Conservation (phyloP, 2,113 vertebrate species). For the Elanoides forficatus region DNA sequence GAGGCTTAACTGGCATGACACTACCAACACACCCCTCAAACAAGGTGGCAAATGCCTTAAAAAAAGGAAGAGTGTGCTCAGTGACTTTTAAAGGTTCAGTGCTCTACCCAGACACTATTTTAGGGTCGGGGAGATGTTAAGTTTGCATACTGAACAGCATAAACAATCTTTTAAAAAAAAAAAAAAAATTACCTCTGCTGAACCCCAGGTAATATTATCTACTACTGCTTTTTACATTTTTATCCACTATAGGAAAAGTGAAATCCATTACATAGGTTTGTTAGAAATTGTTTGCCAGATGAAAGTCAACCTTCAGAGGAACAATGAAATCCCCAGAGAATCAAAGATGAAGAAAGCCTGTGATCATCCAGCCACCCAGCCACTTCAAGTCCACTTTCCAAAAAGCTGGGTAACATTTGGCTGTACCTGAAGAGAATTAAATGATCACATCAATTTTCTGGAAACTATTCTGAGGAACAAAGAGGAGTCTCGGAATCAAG, state of each 20-base stretch:
- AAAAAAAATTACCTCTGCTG: neutral
- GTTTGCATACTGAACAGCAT: neutral
- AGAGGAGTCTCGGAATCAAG: neutral
- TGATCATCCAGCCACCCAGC: neutral
- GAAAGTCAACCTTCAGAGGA: neutral
- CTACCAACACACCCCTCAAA: neutral
- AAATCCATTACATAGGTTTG: neutral
- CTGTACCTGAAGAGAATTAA: neutral
- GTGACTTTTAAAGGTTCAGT: neutral
- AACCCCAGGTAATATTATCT: neutral
- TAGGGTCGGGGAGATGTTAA: neutral
- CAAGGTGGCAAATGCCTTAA: neutral
- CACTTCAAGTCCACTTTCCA: neutral
- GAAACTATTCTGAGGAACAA: neutral
- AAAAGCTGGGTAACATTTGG: neutral
- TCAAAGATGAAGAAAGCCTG: neutral
- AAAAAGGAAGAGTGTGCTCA: neutral
- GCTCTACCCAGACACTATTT: neutral
- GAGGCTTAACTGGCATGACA: neutral
- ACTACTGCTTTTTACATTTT: neutral
- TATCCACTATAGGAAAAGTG: neutral
- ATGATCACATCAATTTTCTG: neutral
- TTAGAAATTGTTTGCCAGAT: neutral
- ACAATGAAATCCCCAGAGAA: neutral
- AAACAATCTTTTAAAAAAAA: neutral